Evolutionary conservation across 2,888 invertebrate species (phyloP).

Genomic region (Laothoe populi): DNA sequence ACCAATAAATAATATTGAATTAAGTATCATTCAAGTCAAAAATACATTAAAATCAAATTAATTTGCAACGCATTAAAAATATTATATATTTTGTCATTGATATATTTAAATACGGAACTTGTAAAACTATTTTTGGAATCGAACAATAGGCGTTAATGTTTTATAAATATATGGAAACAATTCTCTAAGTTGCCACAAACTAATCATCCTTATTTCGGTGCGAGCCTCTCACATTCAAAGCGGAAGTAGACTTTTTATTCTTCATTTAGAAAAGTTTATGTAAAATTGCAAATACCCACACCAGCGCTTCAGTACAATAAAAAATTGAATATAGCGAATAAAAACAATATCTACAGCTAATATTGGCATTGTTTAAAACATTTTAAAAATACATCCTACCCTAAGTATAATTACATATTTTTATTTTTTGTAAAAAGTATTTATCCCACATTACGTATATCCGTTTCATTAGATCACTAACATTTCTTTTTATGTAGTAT

Average conservation of each 20-base stretch:
- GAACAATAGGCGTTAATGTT: too few species aligned
- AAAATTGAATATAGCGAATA: slow-evolving; percentile 24
- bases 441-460: slow-evolving; percentile 79
- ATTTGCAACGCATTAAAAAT: too few species aligned
- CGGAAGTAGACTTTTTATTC: too few species aligned
- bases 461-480: slow-evolving; percentile 57
- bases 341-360: slow-evolving; percentile 27
- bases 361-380: slow-evolving; percentile 37
- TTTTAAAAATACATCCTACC: slow-evolving; percentile 60
- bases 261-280: not conserved
- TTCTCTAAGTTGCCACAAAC: too few species aligned
- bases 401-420: slow-evolving; percentile 46
- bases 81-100: too few species aligned
- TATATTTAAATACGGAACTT: too few species aligned
- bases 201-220: too few species aligned
- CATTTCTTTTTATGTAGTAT: not conserved
- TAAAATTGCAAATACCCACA: slow-evolving; percentile 9
- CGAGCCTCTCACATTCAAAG: too few species aligned
- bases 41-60: too few species aligned
- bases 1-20: too few species aligned
- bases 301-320: slow-evolving; percentile 13
- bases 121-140: too few species aligned
- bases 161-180: not conserved
- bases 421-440: slow-evolving; percentile 42
- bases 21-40: too few species aligned